A percentile compares a stretch with the other conserved stretches of the same genome.
Evolutionary conservation across 2,888 invertebrate species (phyloP).

Genomic region (Morpho achilles): DNA sequence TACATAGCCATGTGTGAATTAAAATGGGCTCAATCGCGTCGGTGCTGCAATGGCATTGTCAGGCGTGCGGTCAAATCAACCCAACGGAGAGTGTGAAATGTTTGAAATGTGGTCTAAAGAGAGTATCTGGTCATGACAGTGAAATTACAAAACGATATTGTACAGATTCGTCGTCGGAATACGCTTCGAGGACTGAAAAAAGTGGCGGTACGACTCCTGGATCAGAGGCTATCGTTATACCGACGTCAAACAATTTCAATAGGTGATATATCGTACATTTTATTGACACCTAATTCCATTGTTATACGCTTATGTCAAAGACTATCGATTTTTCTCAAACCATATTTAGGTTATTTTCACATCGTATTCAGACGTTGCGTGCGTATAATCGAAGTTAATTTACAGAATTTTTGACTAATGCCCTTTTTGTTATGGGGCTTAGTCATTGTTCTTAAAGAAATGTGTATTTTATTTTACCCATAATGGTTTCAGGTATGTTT

Average conservation of each 20-base stretch:
- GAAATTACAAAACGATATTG: slow-evolving; percentile 58
- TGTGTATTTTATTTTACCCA: slow-evolving; percentile 37
- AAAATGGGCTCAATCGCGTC: slow-evolving; percentile 95
- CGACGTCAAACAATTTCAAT: slow-evolving; percentile 62
- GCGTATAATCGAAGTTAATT: slow-evolving; percentile 52
- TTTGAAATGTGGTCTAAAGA: slow-evolving; percentile 87
- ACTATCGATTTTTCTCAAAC: slow-evolving; percentile 70
- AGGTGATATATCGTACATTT: slow-evolving; percentile 54
- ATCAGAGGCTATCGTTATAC: slow-evolving; percentile 65
- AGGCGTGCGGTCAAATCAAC: slow-evolving; percentile 92
- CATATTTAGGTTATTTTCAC: slow-evolving; percentile 68
- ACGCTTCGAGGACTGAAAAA: slow-evolving; percentile 62
- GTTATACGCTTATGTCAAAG: slow-evolving; percentile 49
- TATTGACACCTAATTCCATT: slow-evolving; percentile 46
- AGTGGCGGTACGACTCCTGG: slow-evolving; percentile 69
- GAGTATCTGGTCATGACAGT: slow-evolving; percentile 80
- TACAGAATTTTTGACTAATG: slow-evolving; percentile 50
- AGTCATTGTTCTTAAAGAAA: slow-evolving; percentile 57
- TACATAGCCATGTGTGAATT: slow-evolving; percentile 78
- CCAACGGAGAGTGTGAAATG: slow-evolving; percentile 91
- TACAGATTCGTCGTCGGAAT: slow-evolving; percentile 65
- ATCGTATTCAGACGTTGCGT: slow-evolving; percentile 58
- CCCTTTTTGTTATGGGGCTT: slow-evolving; percentile 44
- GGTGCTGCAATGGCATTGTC: slow-evolving; percentile 96
- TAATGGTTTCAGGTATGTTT: slow-evolving; percentile 47